Evolutionary conservation across 2,797 vertebrate genomes (phyloP), one percentile per base, ranked within the genome.

Genomic region (Coluber constrictor): DNA sequence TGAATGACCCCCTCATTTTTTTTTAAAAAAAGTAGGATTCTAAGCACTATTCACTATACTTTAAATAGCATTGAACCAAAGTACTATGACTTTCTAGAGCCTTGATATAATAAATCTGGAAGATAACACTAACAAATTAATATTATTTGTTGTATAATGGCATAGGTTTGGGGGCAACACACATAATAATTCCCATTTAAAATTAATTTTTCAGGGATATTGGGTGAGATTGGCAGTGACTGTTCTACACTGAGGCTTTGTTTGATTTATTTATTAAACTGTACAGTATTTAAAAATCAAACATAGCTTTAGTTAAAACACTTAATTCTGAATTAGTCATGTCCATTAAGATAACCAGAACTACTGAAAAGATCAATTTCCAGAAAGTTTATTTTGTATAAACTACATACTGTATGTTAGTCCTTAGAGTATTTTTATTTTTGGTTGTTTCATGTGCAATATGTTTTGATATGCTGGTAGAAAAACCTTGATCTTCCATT

Each of bases 391-490:
- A 97, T 98, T 98, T 98, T 99, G 98, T 98, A 98, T 98, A 98
- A 98, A 98, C 97, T 98, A 98, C 98, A 98, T 98, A 37, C 2
- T 37, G 37, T 37, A 98, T 97, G 98, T 98, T 98, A 98, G 98
- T 98, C 98, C 97, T 97, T 96, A 98, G 97, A 97, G 95, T 98
- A 98, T 97, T 98, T 96, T 98, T 98, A 97, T 98, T 99, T 97
- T 98, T 98, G 98, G 98, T 99, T 99, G 99, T 99, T 99, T 99
- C 98, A 99, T 99, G 99, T 99, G 99, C 99, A 99, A 99, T 99
- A 99, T 99, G 99, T 99, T 99, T 98, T 99, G 99, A 99, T 99
- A 99, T 99, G 99, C 99, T 99, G 98, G 98, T 99, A 99, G 99
- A 99, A 99, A 97, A 98, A 99, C 99, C 98, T 98, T 98, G 99